A percentile compares a stretch with the other conserved stretches of the same genome.
Evolutionary conservation across 1,140 invertebrate species (phyloP).

Genomic region (Orius insidiosus): DNA sequence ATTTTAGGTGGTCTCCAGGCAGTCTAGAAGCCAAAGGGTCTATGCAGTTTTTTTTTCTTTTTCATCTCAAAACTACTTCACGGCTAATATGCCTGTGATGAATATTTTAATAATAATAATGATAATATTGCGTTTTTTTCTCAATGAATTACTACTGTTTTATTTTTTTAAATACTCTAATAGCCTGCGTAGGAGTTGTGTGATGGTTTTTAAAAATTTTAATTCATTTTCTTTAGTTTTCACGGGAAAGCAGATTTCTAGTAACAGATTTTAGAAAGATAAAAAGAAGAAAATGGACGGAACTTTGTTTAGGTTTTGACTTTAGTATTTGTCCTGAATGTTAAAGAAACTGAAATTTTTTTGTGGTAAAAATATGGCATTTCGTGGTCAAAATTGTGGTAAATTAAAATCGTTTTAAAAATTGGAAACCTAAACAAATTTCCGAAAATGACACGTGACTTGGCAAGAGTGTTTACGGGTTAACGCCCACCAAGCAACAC

Average conservation of each 20-base stretch:
- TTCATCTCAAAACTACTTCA: constrained; percentile 11
- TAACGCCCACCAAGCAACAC: constrained; percentile 14
- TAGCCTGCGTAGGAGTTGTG: constrained; percentile 16
- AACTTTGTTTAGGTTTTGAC: constrained; percentile 13
- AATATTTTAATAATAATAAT: constrained; percentile 14
- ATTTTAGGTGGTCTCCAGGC: constrained; percentile 13
- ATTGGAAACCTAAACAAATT: neutral
- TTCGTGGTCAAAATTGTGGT: too few species aligned
- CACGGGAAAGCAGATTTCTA: constrained; percentile 15
- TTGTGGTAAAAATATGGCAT: neutral
- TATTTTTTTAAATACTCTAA: constrained; percentile 15
- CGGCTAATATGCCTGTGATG: constrained; percentile 14
- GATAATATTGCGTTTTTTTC: constrained; percentile 13
- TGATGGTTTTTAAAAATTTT: constrained; percentile 9
- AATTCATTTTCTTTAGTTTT: constrained; percentile 1
- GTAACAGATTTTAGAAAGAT: constrained; percentile 15
- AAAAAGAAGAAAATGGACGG: constrained; percentile 13
- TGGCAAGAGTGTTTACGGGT: constrained; percentile 11
- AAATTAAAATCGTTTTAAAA: too few species aligned
- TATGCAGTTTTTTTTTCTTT: constrained; percentile 11
- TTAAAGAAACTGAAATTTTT: neutral
- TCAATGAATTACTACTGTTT: constrained; percentile 11
- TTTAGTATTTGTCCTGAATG: neutral
- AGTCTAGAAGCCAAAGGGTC: constrained; percentile 15
- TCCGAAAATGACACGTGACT: constrained; percentile 4